Percentiles rank a stretch among this genome's conserved stretches.
These are phyloP conservation scores for Acrobasis consociella DNA, from an alignment of 2,888 invertebrate species.

Conservation along the genomic window DNA sequence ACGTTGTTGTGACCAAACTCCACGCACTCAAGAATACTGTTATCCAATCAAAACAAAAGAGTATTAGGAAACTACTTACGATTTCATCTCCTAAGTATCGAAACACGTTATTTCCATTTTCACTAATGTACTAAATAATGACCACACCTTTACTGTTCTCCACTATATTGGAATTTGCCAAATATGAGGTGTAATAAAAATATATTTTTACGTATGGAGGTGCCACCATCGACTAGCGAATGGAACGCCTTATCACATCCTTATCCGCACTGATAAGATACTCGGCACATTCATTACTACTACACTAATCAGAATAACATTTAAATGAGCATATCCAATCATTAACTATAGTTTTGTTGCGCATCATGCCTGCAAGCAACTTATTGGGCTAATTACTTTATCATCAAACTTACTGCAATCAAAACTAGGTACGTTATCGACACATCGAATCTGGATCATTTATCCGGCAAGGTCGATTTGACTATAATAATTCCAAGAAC, in stretches of 20 bases:
- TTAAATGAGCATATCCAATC: constrained; percentile 45
- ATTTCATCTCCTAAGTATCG: constrained; percentile 6
- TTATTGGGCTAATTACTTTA: neutral
- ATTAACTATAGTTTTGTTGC: constrained; percentile 33
- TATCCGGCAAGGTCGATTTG: neutral
- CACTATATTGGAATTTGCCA: constrained; percentile 8
- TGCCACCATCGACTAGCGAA: constrained; percentile 56
- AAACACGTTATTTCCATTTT: constrained; percentile 7
- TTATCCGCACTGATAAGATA: constrained; percentile 73
- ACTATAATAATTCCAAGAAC: neutral
- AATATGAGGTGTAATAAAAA: constrained; percentile 8
- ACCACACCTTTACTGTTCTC: constrained; percentile 6
- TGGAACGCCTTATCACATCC: constrained; percentile 54
- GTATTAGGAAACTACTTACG: constrained; percentile 10
- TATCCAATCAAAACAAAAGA: neutral
- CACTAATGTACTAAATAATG: neutral
- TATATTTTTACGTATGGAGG: neutral
- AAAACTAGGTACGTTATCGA: neutral
- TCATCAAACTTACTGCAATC: neutral
- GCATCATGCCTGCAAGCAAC: neutral
- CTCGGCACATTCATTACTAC: constrained; percentile 64
- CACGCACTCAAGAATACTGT: neutral
- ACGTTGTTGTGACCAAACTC: too few relatives aligned
- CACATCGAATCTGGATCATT: neutral
- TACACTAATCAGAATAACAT: constrained; percentile 65